Conservation (phyloP, 2,113 vertebrate species). For the Dryoscopus gambensis region DNA sequence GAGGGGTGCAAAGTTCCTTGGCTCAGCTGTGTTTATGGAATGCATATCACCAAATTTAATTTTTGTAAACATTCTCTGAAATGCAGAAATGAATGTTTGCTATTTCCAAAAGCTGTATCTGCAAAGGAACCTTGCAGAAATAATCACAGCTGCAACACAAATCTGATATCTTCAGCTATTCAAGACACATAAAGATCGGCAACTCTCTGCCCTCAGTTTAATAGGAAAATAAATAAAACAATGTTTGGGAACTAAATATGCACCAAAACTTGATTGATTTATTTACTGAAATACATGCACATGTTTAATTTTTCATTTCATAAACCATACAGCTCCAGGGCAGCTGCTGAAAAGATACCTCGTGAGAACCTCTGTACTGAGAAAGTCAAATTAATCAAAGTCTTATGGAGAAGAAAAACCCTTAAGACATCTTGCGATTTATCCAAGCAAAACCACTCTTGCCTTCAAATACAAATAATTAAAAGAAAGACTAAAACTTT, state of each 20-base stretch:
- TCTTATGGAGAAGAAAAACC: not conserved
- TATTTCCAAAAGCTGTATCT: not conserved
- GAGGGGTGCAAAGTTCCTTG: not conserved
- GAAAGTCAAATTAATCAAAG: not conserved
- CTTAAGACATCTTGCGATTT: not conserved
- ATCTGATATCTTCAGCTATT: not conserved
- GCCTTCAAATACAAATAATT: not conserved
- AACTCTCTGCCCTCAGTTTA: not conserved
- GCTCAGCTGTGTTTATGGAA: not conserved
- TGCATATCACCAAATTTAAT: not conserved
- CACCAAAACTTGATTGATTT: not conserved
- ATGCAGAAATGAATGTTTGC: not conserved
- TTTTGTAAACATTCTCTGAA: not conserved
- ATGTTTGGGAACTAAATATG: not conserved
- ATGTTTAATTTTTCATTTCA: not conserved
- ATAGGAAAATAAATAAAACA: not conserved
- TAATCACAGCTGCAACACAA: not conserved
- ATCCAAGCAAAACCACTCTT: not conserved
- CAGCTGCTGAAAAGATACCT: not conserved
- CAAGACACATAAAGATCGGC: not conserved
- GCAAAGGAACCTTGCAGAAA: not conserved
- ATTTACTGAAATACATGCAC: not conserved
- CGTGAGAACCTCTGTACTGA: not conserved
- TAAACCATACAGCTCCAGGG: not conserved
- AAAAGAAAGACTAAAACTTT: not conserved